phyloP scores from a whole-genome alignment of 2,113 vertebrate species.

The Poicephalus meyeri region DNA sequence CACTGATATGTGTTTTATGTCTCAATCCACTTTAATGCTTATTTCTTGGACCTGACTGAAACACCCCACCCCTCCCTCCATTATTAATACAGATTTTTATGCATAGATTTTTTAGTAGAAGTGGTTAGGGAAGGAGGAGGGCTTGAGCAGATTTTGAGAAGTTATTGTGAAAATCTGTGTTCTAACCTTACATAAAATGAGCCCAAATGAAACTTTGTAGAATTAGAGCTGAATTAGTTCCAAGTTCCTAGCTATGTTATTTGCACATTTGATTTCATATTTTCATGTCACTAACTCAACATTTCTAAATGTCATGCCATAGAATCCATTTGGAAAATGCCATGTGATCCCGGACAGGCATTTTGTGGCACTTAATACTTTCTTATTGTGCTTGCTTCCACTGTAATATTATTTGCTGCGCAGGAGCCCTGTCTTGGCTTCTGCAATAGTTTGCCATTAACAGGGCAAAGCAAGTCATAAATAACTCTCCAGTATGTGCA shows the following conservation, averaged over 20 bases:
- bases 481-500: conserved; percentile 15
- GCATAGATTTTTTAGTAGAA: neutral
- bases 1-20: neutral
- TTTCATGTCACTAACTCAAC: neutral
- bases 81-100: neutral
- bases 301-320: neutral
- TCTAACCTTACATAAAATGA: neutral
- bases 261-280: neutral
- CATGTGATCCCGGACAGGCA: neutral
- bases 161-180: neutral
- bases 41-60: neutral
- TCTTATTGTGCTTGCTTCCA: neutral
- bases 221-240: neutral
- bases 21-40: neutral
- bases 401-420: neutral
- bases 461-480: neutral
- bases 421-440: neutral
- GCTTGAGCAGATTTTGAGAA: neutral
- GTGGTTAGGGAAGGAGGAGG: neutral
- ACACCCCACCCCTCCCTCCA: neutral
- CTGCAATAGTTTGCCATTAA: neutral
- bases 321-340: neutral
- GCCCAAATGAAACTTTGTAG: neutral
- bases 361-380: neutral
- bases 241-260: neutral